These are phyloP conservation scores for Hylia prasina DNA, from an alignment of 2,113 vertebrate species.

Conservation along the genomic window DNA sequence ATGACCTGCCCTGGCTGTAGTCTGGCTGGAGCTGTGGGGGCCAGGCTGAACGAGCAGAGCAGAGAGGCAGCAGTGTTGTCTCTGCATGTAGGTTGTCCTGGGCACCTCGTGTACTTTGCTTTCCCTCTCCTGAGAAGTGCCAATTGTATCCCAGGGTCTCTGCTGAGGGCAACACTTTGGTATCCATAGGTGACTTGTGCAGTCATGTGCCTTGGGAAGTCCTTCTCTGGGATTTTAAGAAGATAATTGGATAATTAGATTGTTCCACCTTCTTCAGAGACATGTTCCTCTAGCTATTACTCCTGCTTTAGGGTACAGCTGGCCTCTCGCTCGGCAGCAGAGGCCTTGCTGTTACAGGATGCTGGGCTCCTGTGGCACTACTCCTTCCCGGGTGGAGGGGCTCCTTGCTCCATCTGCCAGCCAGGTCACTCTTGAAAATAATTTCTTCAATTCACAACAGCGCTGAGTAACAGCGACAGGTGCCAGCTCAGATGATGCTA, in stretches of 20 bases:
- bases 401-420: not conserved
- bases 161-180: not conserved
- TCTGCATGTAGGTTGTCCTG: not conserved
- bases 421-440: constrained; percentile 21
- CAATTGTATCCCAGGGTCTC: not conserved
- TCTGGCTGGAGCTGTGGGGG: not conserved
- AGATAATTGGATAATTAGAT: not conserved
- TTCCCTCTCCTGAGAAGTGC: not conserved
- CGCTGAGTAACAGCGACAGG: constrained; percentile 41
- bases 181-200: not conserved
- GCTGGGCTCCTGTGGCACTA: not conserved
- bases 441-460: not conserved
- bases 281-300: not conserved
- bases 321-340: not conserved
- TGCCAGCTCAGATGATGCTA: constrained; percentile 37
- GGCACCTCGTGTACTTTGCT: not conserved
- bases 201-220: rapidly evolving
- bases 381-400: not conserved
- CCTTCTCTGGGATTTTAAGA: not conserved
- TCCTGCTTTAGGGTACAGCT: not conserved
- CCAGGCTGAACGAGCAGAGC: not conserved
- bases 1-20: not conserved
- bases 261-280: not conserved
- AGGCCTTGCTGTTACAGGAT: not conserved
- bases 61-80: not conserved